Percentiles rank a stretch among this genome's conserved stretches.
These are phyloP conservation scores for Aphis gossypii DNA, from an alignment of 1,140 invertebrate genomes.

Conservation along the genomic window DNA sequence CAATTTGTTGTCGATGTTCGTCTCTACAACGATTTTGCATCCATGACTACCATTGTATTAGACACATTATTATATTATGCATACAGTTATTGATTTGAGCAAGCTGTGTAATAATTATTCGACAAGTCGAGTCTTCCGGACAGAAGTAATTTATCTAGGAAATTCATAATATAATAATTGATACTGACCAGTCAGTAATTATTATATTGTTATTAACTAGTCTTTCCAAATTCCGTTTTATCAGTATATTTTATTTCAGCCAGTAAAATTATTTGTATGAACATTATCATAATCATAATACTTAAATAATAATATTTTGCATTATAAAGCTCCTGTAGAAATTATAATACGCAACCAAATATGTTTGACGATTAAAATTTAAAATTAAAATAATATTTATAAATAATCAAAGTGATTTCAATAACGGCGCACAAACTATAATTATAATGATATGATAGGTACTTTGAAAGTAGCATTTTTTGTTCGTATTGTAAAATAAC, in stretches of 20 bases:
- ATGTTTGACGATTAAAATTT: not conserved
- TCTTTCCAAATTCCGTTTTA: not conserved
- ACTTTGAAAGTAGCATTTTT: not conserved
- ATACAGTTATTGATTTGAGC: not conserved
- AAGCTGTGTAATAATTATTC: not conserved
- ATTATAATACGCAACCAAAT: not conserved
- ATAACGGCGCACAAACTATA: not conserved
- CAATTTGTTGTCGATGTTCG: not conserved
- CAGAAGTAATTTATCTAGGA: not conserved
- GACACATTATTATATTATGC: not conserved
- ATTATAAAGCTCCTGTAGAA: not conserved
- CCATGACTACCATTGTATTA: not conserved
- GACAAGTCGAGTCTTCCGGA: not conserved
- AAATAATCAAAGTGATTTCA: not conserved
- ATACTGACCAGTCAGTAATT: not conserved
- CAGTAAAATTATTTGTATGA: not conserved
- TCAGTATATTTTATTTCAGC: not conserved
- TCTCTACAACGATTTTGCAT: not conserved
- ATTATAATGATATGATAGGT: not conserved
- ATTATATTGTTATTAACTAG: not conserved
- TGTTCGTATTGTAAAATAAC: not conserved
- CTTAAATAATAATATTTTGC: not conserved
- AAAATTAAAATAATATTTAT: not conserved
- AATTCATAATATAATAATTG: not conserved
- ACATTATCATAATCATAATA: not conserved